Evolutionary conservation across 2,888 invertebrate genomes (phyloP).

Genomic region (Lutraria lutraria): DNA sequence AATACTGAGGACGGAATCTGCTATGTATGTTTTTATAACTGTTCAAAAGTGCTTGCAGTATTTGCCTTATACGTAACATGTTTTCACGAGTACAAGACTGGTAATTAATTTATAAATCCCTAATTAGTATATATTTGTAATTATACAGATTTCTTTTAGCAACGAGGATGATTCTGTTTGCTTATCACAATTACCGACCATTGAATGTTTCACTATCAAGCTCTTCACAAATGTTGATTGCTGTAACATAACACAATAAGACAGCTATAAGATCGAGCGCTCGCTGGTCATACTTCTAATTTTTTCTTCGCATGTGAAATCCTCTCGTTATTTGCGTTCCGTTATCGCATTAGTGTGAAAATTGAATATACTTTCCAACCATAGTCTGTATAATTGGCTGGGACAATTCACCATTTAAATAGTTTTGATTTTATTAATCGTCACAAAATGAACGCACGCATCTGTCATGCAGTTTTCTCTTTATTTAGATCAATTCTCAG

Average conservation of each 20-base stretch:
- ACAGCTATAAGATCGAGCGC: not conserved
- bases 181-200: not conserved
- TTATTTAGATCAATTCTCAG: slow-evolving; percentile 2
- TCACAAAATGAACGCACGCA: slow-evolving; percentile 49
- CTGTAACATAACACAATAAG: not conserved
- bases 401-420: slow-evolving; percentile 16
- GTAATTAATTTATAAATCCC: not conserved
- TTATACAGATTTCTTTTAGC: not conserved
- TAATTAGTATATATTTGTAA: not conserved
- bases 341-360: not conserved
- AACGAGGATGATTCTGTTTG: not conserved
- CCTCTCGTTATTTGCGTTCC: not conserved
- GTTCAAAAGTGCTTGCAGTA: slow-evolving; percentile 13
- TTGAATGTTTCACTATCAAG: not conserved
- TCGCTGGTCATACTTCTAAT: not conserved
- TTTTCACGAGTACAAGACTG: slow-evolving; percentile 7
- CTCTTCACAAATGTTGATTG: not conserved
- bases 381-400: slow-evolving; percentile 20
- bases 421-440: slow-evolving; percentile 48
- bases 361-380: not conserved
- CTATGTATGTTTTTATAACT: slow-evolving; percentile 11
- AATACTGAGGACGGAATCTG: not conserved
- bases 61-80: slow-evolving; percentile 10
- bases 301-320: not conserved
- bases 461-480: slow-evolving; percentile 51